Percentiles rank a stretch among this genome's conserved stretches.
Evolutionary conservation across 53 echinoderm and acorn worm species (phyloP).

Genomic region (Mesocentrotus franciscanus): DNA sequence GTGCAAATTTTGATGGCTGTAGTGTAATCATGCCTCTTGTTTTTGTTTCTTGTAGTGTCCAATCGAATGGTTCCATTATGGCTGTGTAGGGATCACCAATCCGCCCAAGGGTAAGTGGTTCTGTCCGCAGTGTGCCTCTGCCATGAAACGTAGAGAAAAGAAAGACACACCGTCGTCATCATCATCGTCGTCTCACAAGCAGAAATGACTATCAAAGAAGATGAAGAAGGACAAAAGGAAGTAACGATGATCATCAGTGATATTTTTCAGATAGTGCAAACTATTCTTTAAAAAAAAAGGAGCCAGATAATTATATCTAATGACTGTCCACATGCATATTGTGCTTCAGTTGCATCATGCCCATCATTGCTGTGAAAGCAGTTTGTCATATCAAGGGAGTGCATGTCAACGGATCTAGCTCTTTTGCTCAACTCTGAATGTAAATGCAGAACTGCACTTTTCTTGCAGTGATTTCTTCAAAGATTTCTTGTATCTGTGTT

Average conservation of each 20-base stretch:
- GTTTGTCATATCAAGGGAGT: background rate
- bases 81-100: conserved; percentile 97
- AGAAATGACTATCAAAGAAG: conserved; percentile 64
- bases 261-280: background rate
- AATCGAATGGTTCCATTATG: conserved; percentile 99
- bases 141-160: conserved; percentile 97
- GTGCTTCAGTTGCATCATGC: background rate
- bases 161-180: conserved; percentile 76
- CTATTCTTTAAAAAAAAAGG: background rate
- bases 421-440: background rate
- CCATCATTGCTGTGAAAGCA: background rate
- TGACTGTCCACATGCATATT: background rate
- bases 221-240: conserved; percentile 65
- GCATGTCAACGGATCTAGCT: background rate
- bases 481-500: background rate
- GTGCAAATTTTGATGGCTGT: too few relatives aligned
- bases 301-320: background rate
- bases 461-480: background rate
- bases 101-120: conserved; percentile 99
- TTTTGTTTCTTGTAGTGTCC: conserved; percentile 84
- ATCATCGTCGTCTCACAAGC: conserved; percentile 52
- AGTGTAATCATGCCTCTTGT: background rate
- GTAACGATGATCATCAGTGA: background rate
- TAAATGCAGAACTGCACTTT: background rate
- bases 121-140: conserved; percentile 98